A percentile compares a stretch with the other conserved stretches of the same genome.
Evolutionary conservation across 2,797 vertebrate genomes (phyloP).

Genomic region (Bucorvus abyssinicus): DNA sequence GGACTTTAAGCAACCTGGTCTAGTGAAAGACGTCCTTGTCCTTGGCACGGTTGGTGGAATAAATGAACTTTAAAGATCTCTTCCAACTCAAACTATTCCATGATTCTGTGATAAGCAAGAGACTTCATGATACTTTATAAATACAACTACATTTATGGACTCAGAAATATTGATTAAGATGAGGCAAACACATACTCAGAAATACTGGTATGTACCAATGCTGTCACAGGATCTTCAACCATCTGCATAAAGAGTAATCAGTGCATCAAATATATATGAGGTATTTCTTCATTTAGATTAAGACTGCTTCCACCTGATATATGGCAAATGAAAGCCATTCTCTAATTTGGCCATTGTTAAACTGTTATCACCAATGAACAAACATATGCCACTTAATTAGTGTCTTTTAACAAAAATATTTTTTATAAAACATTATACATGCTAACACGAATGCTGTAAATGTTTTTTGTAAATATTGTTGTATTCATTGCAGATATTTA

Average conservation of each 20-base stretch:
- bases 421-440: background rate
- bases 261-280: background rate
- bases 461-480: background rate
- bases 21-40: background rate
- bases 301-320: too few relatives aligned
- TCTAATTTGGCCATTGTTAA: background rate
- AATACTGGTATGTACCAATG: accelerated
- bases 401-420: background rate
- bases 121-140: background rate
- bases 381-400: background rate
- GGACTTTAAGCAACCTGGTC: background rate
- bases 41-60: background rate
- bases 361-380: background rate
- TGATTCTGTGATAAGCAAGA: background rate
- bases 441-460: background rate
- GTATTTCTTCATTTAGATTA: background rate
- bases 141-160: background rate
- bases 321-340: background rate
- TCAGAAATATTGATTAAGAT: background rate
- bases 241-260: background rate
- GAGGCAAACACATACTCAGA: background rate
- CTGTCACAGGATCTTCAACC: background rate
- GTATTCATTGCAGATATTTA: background rate
- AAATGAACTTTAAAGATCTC: background rate
- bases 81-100: background rate